Evolutionary conservation across 1,140 invertebrate species (phyloP).

Genomic region (Fopius arisanus): DNA sequence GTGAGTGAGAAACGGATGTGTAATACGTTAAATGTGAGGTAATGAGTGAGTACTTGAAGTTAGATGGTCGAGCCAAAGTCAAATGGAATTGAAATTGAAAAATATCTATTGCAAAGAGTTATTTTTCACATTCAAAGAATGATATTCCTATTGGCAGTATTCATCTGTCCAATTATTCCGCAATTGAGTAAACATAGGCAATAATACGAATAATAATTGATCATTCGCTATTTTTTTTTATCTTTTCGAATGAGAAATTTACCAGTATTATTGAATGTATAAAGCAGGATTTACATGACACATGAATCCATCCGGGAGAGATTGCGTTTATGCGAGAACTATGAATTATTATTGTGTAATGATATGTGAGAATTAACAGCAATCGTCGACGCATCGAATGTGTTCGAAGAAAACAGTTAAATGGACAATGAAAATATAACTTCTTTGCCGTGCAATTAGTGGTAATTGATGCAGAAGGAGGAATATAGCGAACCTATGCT

Average conservation of each 20-base stretch:
- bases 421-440: conserved; percentile 7
- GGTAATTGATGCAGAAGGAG: conserved; percentile 50
- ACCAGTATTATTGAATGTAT: conserved; percentile 67
- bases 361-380: conserved; percentile 6
- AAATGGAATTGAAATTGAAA: neutral
- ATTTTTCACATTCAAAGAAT: neutral
- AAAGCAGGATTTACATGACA: conserved; percentile 55
- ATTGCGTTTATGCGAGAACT: conserved; percentile 19
- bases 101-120: neutral
- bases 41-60: neutral
- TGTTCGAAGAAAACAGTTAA: conserved; percentile 7
- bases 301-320: conserved; percentile 24
- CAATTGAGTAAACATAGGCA: neutral
- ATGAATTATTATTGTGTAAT: neutral
- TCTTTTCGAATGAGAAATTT: conserved; percentile 29
- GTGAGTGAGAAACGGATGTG: neutral
- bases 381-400: conserved; percentile 29
- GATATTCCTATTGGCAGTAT: too few relatives aligned
- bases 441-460: conserved; percentile 27
- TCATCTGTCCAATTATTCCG: neutral
- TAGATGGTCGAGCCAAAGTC: neutral
- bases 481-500: conserved; percentile 55
- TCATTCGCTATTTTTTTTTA: neutral
- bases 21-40: conserved; percentile 1
- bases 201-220: neutral